Evolutionary conservation across 2,797 vertebrate genomes (phyloP).

Genomic region (Chaetodon trifasciatus): DNA sequence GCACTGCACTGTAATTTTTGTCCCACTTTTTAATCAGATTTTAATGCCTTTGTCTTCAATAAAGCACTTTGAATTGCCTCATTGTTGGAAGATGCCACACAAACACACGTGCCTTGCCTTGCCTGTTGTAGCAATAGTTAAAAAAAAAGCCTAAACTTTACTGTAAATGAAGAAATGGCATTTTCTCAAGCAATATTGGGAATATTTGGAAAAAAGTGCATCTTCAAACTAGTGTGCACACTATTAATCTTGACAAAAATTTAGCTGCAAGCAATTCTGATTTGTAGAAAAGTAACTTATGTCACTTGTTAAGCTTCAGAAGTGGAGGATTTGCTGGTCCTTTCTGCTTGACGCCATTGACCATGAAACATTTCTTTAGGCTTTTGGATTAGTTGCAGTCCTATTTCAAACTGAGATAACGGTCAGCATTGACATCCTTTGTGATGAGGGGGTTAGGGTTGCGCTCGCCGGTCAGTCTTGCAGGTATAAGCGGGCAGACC

Average conservation of each 20-base stretch:
- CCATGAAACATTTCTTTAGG: background rate
- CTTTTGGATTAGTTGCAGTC: background rate
- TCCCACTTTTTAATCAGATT: no score
- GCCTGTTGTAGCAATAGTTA: no score
- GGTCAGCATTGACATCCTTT: background rate
- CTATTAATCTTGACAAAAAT: background rate
- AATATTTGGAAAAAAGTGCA: background rate
- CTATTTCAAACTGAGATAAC: background rate
- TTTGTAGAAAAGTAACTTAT: background rate
- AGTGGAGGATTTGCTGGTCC: background rate
- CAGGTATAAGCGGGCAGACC: background rate
- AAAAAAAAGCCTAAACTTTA: background rate
- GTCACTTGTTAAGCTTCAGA: background rate
- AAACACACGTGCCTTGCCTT: no score
- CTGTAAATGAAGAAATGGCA: background rate
- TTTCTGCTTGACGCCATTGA: background rate
- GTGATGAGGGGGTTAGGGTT: no score
- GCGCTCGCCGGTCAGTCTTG: background rate
- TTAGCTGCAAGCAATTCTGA: background rate
- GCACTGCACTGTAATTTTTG: no score
- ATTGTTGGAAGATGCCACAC: no score
- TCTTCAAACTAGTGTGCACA: background rate
- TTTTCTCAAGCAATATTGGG: background rate
- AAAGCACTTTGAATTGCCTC: no score
- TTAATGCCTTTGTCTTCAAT: no score